These are phyloP conservation scores for Laticauda laticaudata DNA, from an alignment of 2,113 vertebrate species.

Conservation along the genomic window DNA sequence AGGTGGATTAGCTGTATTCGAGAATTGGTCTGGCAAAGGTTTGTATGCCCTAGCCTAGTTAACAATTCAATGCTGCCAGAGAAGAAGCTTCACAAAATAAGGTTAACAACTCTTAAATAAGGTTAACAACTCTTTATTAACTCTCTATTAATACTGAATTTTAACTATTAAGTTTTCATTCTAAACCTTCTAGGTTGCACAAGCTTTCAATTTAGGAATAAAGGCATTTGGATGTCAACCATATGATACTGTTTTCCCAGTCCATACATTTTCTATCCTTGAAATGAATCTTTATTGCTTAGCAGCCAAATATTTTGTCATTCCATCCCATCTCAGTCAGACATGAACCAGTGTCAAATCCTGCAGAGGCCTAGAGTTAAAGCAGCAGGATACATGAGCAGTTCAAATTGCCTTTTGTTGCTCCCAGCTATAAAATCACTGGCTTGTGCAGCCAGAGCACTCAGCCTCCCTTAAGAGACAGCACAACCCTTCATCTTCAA, in stretches of 20 bases:
- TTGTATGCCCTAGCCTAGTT: too few relatives aligned
- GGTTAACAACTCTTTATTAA: too few relatives aligned
- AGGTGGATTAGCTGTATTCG: too few relatives aligned
- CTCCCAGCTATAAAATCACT: constrained; percentile 62
- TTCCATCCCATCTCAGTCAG: constrained; percentile 53
- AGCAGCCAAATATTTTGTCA: constrained; percentile 59
- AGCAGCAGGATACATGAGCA: constrained; percentile 58
- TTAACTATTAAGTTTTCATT: not conserved
- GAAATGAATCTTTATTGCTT: constrained; percentile 48
- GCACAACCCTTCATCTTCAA: constrained; percentile 60
- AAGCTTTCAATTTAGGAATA: constrained; percentile 17
- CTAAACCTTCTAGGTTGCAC: constrained; percentile 10
- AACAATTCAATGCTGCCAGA: too few relatives aligned
- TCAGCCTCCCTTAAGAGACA: constrained; percentile 48
- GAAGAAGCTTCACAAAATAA: too few relatives aligned
- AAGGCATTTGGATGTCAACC: not conserved
- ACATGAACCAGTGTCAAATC: constrained; percentile 59
- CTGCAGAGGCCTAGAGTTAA: constrained; percentile 57
- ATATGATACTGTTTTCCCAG: constrained; percentile 37
- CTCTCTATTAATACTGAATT: not conserved
- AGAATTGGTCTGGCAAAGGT: too few relatives aligned
- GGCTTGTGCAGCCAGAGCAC: constrained; percentile 39
- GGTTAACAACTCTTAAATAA: too few relatives aligned
- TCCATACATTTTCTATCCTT: constrained; percentile 35
- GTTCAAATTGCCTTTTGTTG: constrained; percentile 65